Percentiles rank a stretch among this genome's conserved stretches.
phyloP scores from a whole-genome alignment of 2,888 invertebrate genomes.

The Agrochola circellaris region DNA sequence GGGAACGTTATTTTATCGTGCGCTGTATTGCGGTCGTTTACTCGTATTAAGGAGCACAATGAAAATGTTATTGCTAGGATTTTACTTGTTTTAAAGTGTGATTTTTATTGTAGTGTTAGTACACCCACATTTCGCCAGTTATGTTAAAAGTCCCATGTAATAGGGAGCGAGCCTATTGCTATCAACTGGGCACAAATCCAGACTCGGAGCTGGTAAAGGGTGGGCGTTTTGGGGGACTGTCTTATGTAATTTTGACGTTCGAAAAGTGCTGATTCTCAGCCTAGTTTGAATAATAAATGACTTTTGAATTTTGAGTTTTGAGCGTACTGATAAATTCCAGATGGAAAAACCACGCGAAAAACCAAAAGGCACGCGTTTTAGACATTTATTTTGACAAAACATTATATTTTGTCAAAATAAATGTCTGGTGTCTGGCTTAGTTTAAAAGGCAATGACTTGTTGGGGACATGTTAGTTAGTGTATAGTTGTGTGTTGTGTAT shows the following conservation, averaged over 20 bases:
- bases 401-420: background rate
- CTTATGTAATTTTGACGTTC: too few species aligned
- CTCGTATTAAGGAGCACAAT: constrained; percentile 35
- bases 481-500: too few species aligned
- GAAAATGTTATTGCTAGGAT: constrained; percentile 25
- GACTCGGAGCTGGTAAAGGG: too few species aligned
- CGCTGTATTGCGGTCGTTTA: constrained; percentile 56
- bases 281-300: too few species aligned
- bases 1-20: constrained; percentile 62
- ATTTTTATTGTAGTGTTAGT: background rate
- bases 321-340: background rate
- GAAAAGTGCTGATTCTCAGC: too few species aligned
- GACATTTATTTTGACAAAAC: too few species aligned
- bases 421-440: too few species aligned
- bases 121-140: background rate
- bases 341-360: background rate
- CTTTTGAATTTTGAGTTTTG: too few species aligned
- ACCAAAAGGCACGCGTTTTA: background rate
- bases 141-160: background rate
- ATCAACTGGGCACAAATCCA: background rate
- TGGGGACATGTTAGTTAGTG: background rate
- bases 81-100: constrained; percentile 7
- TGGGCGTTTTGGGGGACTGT: too few species aligned
- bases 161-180: background rate
- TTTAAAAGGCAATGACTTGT: background rate